phyloP scores from a whole-genome alignment of 2,113 vertebrate species.

The Lontra canadensis region DNA sequence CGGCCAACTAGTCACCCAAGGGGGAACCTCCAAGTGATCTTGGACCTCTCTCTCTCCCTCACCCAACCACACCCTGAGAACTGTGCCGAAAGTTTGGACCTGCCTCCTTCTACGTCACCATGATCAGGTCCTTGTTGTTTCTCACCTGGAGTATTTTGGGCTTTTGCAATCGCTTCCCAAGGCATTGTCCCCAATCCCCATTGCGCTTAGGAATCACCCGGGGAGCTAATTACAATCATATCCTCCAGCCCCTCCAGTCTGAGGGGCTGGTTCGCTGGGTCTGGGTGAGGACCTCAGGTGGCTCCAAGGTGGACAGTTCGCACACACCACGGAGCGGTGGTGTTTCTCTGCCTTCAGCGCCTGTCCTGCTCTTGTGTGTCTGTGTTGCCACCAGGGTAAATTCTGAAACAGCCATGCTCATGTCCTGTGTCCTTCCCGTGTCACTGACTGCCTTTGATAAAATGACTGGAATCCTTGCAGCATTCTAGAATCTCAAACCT shows the following conservation, averaged over 20 bases:
- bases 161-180: not conserved
- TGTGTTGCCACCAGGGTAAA: not conserved
- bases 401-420: not conserved
- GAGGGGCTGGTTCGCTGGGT: not conserved
- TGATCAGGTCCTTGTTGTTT: not conserved
- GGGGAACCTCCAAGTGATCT: not conserved
- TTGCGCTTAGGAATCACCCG: not conserved
- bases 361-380: not conserved
- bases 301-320: not conserved
- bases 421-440: not conserved
- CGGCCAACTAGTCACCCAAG: not conserved
- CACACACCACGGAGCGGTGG: not conserved
- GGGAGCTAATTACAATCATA: not conserved
- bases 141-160: not conserved
- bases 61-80: not conserved
- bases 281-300: not conserved
- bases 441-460: not conserved
- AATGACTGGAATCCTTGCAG: not conserved
- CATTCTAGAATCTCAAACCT: not conserved
- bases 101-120: not conserved
- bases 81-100: not conserved
- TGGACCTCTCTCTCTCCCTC: not conserved
- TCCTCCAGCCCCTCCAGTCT: not conserved
- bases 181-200: not conserved
- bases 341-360: not conserved